Conservation (phyloP, 1,140 invertebrate species). For the Pseudobourletiella spinata region DNA sequence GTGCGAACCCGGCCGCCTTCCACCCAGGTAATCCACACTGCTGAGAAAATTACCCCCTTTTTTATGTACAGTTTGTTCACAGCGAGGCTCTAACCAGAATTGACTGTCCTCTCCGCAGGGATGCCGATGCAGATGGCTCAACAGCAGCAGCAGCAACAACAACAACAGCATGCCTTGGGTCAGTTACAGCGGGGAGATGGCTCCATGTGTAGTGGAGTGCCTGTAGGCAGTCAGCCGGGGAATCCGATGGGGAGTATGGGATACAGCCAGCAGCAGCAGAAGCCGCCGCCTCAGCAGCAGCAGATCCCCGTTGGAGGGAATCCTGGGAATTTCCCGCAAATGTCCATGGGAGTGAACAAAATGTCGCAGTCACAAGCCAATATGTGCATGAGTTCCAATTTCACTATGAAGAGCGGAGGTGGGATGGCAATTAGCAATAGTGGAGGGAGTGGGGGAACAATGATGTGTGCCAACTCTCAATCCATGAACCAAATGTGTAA, state of each 20-base stretch:
- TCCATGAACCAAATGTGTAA: slow-evolving; percentile 11
- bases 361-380: slow-evolving; percentile 1
- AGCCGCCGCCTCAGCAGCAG: no score
- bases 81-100: no score
- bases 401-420: neutral
- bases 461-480: slow-evolving; percentile 4
- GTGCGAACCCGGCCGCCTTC: neutral
- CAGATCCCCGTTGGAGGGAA: slow-evolving; percentile 13
- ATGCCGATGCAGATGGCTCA: slow-evolving; percentile 5
- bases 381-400: neutral
- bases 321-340: slow-evolving; percentile 4
- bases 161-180: slow-evolving; percentile 1
- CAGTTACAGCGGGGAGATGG: neutral
- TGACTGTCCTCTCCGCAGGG: no score
- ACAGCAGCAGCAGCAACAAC: neutral
- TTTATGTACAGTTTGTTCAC: no score
- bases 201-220: neutral
- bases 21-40: neutral
- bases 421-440: slow-evolving; percentile 6
- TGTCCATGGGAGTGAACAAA: slow-evolving; percentile 1
- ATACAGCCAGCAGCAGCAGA: slow-evolving; percentile 11
- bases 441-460: slow-evolving; percentile 10
- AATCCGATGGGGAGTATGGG: slow-evolving; percentile 5
- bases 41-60: no score
- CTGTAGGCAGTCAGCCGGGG: neutral